Evolutionary conservation across 2,888 invertebrate species (phyloP).

Genomic region (Ectemnius lituratus): DNA sequence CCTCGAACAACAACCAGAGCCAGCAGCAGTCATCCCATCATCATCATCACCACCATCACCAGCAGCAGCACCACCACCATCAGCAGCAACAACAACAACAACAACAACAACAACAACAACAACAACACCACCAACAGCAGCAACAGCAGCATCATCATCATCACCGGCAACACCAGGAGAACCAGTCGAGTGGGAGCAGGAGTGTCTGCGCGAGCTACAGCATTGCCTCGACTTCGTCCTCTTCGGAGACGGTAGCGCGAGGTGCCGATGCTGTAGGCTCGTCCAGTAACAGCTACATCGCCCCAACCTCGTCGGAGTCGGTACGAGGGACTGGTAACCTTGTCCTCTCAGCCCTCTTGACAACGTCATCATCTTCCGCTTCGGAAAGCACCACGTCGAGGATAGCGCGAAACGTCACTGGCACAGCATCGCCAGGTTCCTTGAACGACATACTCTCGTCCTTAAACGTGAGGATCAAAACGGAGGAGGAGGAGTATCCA

Average conservation of each 20-base stretch:
- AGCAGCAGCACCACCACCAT: slow-evolving; percentile 71
- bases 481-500: slow-evolving; percentile 67
- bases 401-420: slow-evolving; percentile 30
- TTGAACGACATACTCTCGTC: slow-evolving; percentile 68
- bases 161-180: slow-evolving; percentile 24
- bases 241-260: slow-evolving; percentile 61
- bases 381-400: slow-evolving; percentile 44
- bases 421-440: slow-evolving; percentile 61
- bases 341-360: slow-evolving; percentile 60
- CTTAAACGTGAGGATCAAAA: slow-evolving; percentile 66
- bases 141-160: slow-evolving; percentile 71
- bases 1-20: slow-evolving; percentile 21
- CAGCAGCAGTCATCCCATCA: slow-evolving; percentile 38
- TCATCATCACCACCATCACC: slow-evolving; percentile 28
- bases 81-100: slow-evolving; percentile 39
- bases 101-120: slow-evolving; percentile 38
- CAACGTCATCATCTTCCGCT: slow-evolving; percentile 56
- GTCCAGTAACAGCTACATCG: slow-evolving; percentile 51
- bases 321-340: slow-evolving; percentile 46
- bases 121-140: slow-evolving; percentile 29
- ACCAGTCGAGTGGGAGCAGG: slow-evolving; percentile 29
- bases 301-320: slow-evolving; percentile 47
- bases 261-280: slow-evolving; percentile 62
- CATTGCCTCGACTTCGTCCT: slow-evolving; percentile 52
- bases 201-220: slow-evolving; percentile 41